phyloP scores from a whole-genome alignment of 2,113 vertebrate species.

The Phasianus colchicus region DNA sequence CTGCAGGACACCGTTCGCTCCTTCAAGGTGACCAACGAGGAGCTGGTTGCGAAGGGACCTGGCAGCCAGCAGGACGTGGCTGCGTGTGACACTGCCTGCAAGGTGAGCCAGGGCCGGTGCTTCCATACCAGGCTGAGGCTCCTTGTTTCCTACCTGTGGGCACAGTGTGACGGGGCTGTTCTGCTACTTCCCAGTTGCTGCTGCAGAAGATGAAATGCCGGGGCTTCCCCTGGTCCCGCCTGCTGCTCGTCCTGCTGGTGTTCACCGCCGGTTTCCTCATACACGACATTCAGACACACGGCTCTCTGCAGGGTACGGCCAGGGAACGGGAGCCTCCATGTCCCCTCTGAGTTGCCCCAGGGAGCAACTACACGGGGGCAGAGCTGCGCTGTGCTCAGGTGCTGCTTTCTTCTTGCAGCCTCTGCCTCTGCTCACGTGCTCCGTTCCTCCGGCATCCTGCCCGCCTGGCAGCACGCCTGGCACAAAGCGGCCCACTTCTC shows the following conservation, averaged over 20 bases:
- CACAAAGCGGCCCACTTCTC: slow-evolving; percentile 79
- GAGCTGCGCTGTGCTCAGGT: not conserved
- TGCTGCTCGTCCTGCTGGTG: slow-evolving; percentile 83
- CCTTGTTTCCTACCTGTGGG: not conserved
- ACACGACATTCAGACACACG: slow-evolving; percentile 84
- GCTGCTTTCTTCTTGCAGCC: slow-evolving; percentile 45
- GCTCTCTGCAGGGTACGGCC: slow-evolving; percentile 84
- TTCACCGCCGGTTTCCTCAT: slow-evolving; percentile 81
- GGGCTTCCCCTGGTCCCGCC: slow-evolving; percentile 84
- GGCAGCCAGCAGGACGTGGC: slow-evolving; percentile 69
- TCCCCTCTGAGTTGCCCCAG: no score
- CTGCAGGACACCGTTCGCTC: slow-evolving; percentile 91
- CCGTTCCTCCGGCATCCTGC: slow-evolving; percentile 80
- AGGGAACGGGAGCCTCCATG: no score
- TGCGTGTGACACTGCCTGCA: slow-evolving; percentile 83
- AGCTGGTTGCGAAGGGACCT: slow-evolving; percentile 77
- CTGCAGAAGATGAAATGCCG: slow-evolving; percentile 84
- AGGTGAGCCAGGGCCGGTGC: slow-evolving; percentile 68
- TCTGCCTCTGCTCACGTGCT: slow-evolving; percentile 76
- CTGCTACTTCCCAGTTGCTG: slow-evolving; percentile 67
- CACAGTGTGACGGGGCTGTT: not conserved
- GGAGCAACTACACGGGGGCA: no score
- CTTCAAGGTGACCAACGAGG: slow-evolving; percentile 91
- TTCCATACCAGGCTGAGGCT: accelerated
- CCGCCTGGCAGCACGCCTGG: slow-evolving; percentile 82